Percentiles rank a stretch among this genome's conserved stretches.
phyloP scores from a whole-genome alignment of 2,797 vertebrate genomes.

The Muraenolepis orangiensis region DNA sequence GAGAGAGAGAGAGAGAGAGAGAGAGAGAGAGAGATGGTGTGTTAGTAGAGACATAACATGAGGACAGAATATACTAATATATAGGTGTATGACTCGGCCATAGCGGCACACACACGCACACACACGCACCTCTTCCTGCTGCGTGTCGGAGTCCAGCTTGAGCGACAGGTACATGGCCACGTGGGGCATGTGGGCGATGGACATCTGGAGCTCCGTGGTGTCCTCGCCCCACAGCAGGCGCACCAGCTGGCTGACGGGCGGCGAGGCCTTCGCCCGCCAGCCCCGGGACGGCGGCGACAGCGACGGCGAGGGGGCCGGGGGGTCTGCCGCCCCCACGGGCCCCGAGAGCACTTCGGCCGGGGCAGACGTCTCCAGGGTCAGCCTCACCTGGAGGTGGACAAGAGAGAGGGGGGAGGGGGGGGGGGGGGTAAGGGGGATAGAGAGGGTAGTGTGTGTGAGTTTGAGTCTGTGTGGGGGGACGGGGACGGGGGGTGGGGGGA shows the following conservation, averaged over 20 bases:
- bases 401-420: background rate
- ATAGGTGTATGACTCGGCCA: too few relatives aligned
- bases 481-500: too few relatives aligned
- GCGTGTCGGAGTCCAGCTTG: slow-evolving; percentile 80
- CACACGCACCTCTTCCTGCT: slow-evolving; percentile 84
- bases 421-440: background rate
- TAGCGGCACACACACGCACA: background rate
- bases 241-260: slow-evolving; percentile 80
- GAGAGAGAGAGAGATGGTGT: too few relatives aligned
- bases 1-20: too few relatives aligned
- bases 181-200: slow-evolving; percentile 77
- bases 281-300: too few relatives aligned
- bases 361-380: slow-evolving; percentile 84
- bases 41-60: too few relatives aligned
- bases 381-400: slow-evolving; percentile 77
- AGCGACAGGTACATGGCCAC: slow-evolving; percentile 88
- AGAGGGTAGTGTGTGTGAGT: too few relatives aligned
- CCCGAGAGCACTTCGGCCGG: slow-evolving; percentile 48
- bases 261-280: slow-evolving; percentile 56
- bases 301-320: too few relatives aligned
- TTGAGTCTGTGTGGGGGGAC: too few relatives aligned
- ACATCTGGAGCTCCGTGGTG: slow-evolving; percentile 73
- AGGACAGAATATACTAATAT: too few relatives aligned
- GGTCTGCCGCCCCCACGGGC: background rate
- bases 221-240: slow-evolving; percentile 87